A percentile compares a stretch with the other conserved stretches of the same genome.
phyloP scores from a whole-genome alignment of 2,113 vertebrate species.

The Lycaon pictus region DNA sequence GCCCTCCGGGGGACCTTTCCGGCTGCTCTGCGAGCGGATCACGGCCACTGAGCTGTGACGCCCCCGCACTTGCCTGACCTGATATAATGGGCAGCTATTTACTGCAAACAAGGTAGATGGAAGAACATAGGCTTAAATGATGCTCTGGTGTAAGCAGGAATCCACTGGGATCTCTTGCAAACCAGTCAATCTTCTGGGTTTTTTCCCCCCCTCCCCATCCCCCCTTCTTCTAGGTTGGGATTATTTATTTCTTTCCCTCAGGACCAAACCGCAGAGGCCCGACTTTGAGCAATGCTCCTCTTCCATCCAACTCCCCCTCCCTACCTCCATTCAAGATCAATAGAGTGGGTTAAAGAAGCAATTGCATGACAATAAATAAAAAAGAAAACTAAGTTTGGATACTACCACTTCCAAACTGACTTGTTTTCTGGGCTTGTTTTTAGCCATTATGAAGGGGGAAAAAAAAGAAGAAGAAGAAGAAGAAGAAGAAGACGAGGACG shows the following conservation, averaged over 20 bases:
- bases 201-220: background rate
- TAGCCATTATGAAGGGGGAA: conserved; percentile 42
- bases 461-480: no score
- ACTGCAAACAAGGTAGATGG: conserved; percentile 93
- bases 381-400: conserved; percentile 85
- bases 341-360: conserved; percentile 88
- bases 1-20: conserved; percentile 79
- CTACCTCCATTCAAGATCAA: conserved; percentile 84
- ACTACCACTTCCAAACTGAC: conserved; percentile 55
- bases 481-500: background rate
- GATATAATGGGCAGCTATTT: conserved; percentile 94
- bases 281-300: conserved; percentile 78
- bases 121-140: conserved; percentile 92
- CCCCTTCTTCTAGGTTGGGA: conserved; percentile 73
- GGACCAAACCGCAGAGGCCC: conserved; percentile 83
- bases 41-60: conserved; percentile 87
- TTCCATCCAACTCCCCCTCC: conserved; percentile 37
- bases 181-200: conserved; percentile 86
- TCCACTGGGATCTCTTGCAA: conserved; percentile 82
- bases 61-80: conserved; percentile 88
- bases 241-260: conserved; percentile 85
- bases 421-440: conserved; percentile 52
- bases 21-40: conserved; percentile 82
- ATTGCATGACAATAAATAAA: conserved; percentile 88
- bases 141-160: conserved; percentile 89